Conservation (phyloP, 1,140 invertebrate species). For the Drosophila ananassae region DNA sequence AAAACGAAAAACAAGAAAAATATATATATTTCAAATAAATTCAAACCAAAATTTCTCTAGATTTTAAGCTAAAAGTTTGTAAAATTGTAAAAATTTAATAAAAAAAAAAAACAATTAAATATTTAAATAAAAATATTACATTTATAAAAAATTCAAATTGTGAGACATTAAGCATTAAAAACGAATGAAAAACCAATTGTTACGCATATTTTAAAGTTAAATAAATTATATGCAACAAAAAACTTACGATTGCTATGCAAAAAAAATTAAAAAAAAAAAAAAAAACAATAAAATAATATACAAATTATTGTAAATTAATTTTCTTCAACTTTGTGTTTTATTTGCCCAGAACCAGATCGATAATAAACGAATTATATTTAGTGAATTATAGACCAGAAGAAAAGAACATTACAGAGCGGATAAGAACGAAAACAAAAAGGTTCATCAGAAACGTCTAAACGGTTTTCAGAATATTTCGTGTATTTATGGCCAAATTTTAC, state of each 20-base stretch:
- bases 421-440: conserved; percentile 36
- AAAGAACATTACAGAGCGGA: conserved; percentile 18
- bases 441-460: conserved; percentile 78
- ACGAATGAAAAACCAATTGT: conserved; percentile 55
- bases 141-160: conserved; percentile 48
- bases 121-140: conserved; percentile 42
- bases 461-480: conserved; percentile 76
- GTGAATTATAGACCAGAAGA: conserved; percentile 27
- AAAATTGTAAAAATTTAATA: conserved; percentile 69
- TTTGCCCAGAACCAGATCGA: conserved; percentile 56
- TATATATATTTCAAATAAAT: conserved; percentile 50
- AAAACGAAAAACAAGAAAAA: conserved; percentile 16
- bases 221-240: conserved; percentile 60
- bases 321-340: conserved; percentile 60
- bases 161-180: conserved; percentile 43
- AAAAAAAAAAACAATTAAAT: conserved; percentile 37
- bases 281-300: conserved; percentile 57
- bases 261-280: conserved; percentile 14
- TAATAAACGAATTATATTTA: conserved; percentile 34
- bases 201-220: conserved; percentile 75
- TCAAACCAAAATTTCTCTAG: conserved; percentile 74
- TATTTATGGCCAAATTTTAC: conserved; percentile 80
- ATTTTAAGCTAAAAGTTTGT: conserved; percentile 56
- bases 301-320: conserved; percentile 69
- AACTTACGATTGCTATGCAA: conserved; percentile 75